Conservation (phyloP, 2,113 vertebrate species). For the Poecile atricapillus region DNA sequence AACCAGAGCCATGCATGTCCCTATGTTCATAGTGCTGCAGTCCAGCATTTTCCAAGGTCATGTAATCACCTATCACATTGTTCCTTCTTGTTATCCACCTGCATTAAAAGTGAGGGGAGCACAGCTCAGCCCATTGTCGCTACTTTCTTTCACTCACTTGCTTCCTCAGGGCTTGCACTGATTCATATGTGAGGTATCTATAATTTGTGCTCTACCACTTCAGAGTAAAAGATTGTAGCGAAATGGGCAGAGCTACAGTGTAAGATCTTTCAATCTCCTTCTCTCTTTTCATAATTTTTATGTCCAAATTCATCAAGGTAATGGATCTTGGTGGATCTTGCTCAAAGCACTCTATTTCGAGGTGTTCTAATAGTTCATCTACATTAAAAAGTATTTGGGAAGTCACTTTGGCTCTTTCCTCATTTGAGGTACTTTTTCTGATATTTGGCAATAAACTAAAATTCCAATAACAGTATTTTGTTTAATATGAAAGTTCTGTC, state of each 20-base stretch:
- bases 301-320: not conserved
- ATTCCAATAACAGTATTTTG: not conserved
- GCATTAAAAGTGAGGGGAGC: accelerated
- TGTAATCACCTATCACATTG: not conserved
- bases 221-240: not conserved
- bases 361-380: not conserved
- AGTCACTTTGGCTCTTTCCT: not conserved
- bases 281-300: not conserved
- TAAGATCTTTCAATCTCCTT: not conserved
- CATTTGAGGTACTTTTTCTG: not conserved
- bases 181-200: too few relatives aligned
- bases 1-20: not conserved
- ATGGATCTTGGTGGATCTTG: not conserved
- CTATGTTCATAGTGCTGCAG: not conserved
- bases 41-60: not conserved
- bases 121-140: not conserved
- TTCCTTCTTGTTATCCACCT: not conserved
- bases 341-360: not conserved
- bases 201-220: not conserved
- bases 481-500: not conserved
- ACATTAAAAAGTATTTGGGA: not conserved
- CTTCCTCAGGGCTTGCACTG: not conserved
- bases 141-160: not conserved
- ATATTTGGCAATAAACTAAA: not conserved
- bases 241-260: not conserved